A percentile compares a stretch with the other conserved stretches of the same genome.
Evolutionary conservation across 2,797 vertebrate genomes (phyloP).

Genomic region (Coregonus sp.): DNA sequence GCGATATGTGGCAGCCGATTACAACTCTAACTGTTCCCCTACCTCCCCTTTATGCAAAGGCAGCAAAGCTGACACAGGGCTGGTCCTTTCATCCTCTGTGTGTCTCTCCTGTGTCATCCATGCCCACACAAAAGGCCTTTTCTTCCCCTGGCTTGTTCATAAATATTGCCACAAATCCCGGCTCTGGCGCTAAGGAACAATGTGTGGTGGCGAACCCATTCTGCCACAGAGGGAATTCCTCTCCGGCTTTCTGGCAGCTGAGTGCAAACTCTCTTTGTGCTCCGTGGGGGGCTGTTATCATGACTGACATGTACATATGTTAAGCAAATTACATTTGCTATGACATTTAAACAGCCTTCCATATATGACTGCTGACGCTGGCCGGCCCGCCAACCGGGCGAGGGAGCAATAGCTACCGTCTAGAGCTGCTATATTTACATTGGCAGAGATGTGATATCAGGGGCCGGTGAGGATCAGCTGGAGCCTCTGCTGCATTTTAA

Average conservation of each 20-base stretch:
- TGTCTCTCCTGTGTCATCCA: constrained; percentile 49
- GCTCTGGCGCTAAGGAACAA: constrained; percentile 57
- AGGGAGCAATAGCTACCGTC: constrained; percentile 53
- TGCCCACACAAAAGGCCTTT: constrained; percentile 60
- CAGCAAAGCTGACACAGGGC: constrained; percentile 44
- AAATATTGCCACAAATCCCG: constrained; percentile 70
- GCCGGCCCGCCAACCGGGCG: constrained; percentile 54
- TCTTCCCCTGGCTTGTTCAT: constrained; percentile 59
- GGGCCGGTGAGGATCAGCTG: constrained; percentile 56
- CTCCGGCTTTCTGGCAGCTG: constrained; percentile 21
- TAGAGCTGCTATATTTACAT: constrained; percentile 72
- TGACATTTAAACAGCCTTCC: constrained; percentile 75
- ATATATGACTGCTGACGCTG: constrained; percentile 57
- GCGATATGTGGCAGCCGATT: constrained; percentile 26
- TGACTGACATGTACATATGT: constrained; percentile 78
- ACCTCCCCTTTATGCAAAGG: constrained; percentile 33
- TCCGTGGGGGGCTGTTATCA: constrained; percentile 60
- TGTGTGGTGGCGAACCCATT: constrained; percentile 64
- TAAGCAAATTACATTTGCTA: constrained; percentile 69
- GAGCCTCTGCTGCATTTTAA: constrained; percentile 59
- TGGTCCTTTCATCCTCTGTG: constrained; percentile 37
- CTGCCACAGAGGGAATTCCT: constrained; percentile 6
- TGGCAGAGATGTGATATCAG: constrained; percentile 66
- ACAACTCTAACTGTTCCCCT: constrained; percentile 44
- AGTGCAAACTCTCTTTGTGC: constrained; percentile 51